Evolutionary conservation across 2,797 vertebrate species (phyloP).

Genomic region (Caiman crocodilus): DNA sequence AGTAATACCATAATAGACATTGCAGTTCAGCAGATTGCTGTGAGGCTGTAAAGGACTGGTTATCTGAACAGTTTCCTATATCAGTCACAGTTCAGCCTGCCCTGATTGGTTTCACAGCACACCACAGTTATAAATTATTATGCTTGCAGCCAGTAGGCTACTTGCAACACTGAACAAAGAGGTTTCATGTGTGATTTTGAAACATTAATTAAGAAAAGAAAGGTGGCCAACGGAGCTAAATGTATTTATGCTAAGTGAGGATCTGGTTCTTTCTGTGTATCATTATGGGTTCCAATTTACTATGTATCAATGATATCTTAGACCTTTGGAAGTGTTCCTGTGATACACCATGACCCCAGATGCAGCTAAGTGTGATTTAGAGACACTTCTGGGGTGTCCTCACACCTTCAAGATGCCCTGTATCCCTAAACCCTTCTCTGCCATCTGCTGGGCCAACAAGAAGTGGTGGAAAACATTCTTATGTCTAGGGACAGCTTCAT

Average conservation of each 20-base stretch:
- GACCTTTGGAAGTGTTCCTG: neutral
- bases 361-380: no score
- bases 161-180: neutral
- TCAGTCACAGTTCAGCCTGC: neutral
- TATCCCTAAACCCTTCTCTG: no score
- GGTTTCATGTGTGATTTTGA: neutral
- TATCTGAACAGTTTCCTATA: neutral
- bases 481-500: no score
- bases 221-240: neutral
- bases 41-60: neutral
- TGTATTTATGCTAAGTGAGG: neutral
- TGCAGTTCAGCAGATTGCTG: neutral
- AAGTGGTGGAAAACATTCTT: no score
- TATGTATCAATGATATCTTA: neutral
- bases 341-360: no score
- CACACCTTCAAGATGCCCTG: no score
- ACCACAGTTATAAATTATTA: neutral
- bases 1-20: neutral
- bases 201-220: neutral
- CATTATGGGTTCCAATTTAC: neutral
- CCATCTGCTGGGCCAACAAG: no score
- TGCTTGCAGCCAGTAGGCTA: neutral
- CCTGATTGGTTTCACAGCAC: neutral
- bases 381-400: no score
- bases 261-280: neutral